These are phyloP conservation scores for Setophaga coronata DNA, from an alignment of 2,113 vertebrate genomes.

Conservation along the genomic window DNA sequence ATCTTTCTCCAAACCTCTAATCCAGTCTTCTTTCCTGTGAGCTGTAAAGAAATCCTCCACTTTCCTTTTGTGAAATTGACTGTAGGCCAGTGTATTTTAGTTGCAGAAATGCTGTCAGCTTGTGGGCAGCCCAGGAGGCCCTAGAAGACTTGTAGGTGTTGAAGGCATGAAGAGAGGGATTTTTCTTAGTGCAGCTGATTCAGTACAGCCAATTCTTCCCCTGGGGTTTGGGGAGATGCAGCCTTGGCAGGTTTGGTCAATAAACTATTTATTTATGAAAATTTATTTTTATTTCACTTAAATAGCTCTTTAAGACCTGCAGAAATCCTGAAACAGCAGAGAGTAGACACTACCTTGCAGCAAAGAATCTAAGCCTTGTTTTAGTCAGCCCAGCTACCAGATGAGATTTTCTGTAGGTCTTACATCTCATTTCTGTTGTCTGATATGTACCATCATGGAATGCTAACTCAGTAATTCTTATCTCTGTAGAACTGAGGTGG, in stretches of 20 bases:
- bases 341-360: neutral
- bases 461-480: neutral
- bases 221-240: neutral
- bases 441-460: neutral
- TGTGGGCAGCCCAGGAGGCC: neutral
- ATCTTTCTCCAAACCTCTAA: neutral
- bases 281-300: conserved; percentile 5
- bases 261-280: conserved; percentile 48
- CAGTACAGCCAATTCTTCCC: neutral
- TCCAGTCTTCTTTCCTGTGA: neutral
- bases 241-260: neutral
- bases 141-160: conserved; percentile 11
- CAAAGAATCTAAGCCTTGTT: neutral
- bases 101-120: neutral
- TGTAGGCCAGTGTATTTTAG: conserved; percentile 21
- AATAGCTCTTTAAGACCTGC: conserved; percentile 44
- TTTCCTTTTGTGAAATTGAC: neutral
- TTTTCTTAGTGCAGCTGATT: conserved; percentile 12
- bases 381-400: neutral
- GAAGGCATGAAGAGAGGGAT: conserved; percentile 21
- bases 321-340: neutral
- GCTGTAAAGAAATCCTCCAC: neutral
- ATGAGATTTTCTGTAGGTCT: neutral
- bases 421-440: neutral
- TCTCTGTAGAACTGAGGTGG: neutral